These are phyloP conservation scores for Noctua fimbriata DNA, from an alignment of 2,888 invertebrate species.

Conservation along the genomic window DNA sequence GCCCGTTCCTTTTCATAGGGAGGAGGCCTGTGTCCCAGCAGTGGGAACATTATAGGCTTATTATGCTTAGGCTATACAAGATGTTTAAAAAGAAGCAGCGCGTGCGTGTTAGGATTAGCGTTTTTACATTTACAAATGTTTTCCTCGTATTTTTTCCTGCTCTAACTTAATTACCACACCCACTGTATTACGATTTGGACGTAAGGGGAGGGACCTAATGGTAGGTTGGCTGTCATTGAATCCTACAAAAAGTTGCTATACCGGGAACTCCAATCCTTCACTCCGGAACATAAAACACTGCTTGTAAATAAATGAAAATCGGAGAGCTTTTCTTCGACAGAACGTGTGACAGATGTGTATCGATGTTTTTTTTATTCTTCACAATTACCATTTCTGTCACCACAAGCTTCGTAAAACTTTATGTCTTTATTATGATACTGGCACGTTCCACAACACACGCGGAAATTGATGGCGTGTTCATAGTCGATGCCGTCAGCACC, in stretches of 20 bases:
- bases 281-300: neutral
- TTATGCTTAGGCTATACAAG: neutral
- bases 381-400: neutral
- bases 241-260: neutral
- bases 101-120: neutral
- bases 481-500: neutral
- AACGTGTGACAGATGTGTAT: neutral
- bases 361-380: neutral
- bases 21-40: too few relatives aligned
- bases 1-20: too few relatives aligned
- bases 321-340: neutral
- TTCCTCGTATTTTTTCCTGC: neutral
- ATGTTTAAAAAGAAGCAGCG: slow-evolving; percentile 6
- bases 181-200: too few relatives aligned
- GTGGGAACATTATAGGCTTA: too few relatives aligned
- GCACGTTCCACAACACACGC: slow-evolving; percentile 5
- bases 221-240: neutral
- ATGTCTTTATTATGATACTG: slow-evolving; percentile 32
- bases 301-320: neutral
- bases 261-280: too few relatives aligned
- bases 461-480: slow-evolving; percentile 12
- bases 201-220: too few relatives aligned
- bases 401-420: neutral
- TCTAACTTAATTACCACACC: neutral
- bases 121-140: neutral